Base-by-base conservation (phyloP, 2,888 invertebrate species). In the Diogma glabrata region DNA sequence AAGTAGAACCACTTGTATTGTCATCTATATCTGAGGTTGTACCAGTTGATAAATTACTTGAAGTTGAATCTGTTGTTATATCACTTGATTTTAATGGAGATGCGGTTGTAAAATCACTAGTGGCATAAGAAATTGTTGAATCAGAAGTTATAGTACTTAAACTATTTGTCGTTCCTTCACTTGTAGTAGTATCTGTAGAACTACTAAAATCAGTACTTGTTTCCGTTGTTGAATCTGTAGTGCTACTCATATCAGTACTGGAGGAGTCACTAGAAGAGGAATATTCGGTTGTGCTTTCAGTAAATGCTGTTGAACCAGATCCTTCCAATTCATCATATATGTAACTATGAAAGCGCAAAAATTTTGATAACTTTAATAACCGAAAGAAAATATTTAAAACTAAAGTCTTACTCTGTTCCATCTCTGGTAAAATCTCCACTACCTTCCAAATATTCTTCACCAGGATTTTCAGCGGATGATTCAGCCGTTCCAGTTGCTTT, bases 401-500 rank as follows among this genome's bases (percentile, higher is more conserved):
- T n/a, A n/a, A n/a, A n/a, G n/a, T n/a, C n/a, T n/a, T n/a, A n/a
- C n/a, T n/a, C n/a, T n/a, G n/a, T n/a, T n/a, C n/a, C n/a, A n/a
- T n/a, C n/a, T n/a, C 33, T 33, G 8, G 19, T 20, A 22, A 7
- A 14, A 16, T 16, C 24, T 16, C 46, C 46, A 16, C 46, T 46
- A 8, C 48, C 38, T 36, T 56, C 55, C 24, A n/a, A 24, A 4
- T 51, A 51, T 17, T 55, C 64, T 3, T 70, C 69, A 26, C 64
- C 63, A 17, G 64, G 64, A 14, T 50, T 28, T 46, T 64, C 64
- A 8, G 53, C 49, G 17, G 61, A 60, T 12, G 24, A 45, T 14
- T 43, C 3, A 16, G 28, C 16, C 22, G 7, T 23, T 14, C 47
- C 16, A 9, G 28, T 33, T 20, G 52, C 54, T 8, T 63, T 59